These are phyloP conservation scores for Macaria notata DNA, from an alignment of 2,888 invertebrate genomes.

Conservation along the genomic window DNA sequence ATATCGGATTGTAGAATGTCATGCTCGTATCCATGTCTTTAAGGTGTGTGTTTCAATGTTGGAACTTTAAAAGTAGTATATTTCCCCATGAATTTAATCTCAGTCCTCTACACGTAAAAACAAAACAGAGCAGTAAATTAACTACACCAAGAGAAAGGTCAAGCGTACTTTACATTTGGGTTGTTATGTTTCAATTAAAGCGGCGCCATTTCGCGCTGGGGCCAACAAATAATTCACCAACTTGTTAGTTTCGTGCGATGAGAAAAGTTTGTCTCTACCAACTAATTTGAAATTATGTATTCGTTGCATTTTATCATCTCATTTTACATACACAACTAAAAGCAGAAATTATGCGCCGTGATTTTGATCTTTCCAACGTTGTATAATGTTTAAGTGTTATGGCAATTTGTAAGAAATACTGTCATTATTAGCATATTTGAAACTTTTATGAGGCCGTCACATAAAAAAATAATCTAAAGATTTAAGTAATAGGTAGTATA, in stretches of 20 bases:
- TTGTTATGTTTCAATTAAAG: constrained; percentile 72
- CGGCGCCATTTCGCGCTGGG: constrained; percentile 51
- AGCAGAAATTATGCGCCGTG: background rate
- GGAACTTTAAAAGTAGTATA: too few species aligned
- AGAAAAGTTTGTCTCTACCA: constrained; percentile 62
- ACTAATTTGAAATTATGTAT: constrained; percentile 46
- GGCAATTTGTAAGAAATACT: too few species aligned
- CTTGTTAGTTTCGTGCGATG: constrained; percentile 61
- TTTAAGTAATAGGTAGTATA: too few species aligned
- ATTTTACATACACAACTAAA: background rate
- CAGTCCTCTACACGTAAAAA: background rate
- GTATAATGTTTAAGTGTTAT: too few species aligned
- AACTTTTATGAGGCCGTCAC: too few species aligned
- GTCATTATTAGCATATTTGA: too few species aligned
- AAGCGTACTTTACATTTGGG: constrained; percentile 55
- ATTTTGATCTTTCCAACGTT: too few species aligned
- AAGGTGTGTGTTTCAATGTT: too few species aligned
- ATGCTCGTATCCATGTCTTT: too few species aligned
- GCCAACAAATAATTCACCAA: constrained; percentile 69
- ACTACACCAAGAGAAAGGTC: constrained; percentile 54
- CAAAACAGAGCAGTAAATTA: constrained; percentile 44
- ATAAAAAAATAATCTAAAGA: too few species aligned
- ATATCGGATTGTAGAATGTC: too few species aligned
- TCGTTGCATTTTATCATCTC: constrained; percentile 40
- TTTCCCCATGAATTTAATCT: too few species aligned